Percentiles rank a stretch among this genome's conserved stretches.
Evolutionary conservation across 2,888 invertebrate genomes (phyloP).

Genomic region (Tinea semifulvella): DNA sequence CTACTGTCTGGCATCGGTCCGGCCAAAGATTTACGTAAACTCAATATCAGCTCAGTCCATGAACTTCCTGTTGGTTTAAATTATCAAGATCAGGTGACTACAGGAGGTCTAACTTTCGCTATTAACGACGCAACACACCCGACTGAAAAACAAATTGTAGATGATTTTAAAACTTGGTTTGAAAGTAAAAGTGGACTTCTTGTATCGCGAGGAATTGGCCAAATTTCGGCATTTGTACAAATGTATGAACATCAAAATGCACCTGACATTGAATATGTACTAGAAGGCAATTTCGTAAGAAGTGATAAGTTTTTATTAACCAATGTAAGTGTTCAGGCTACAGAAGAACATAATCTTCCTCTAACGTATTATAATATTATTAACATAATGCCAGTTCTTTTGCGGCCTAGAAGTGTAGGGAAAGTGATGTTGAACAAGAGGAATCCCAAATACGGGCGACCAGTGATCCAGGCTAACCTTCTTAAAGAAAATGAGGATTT

Average conservation of each 20-base stretch:
- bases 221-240: slow-evolving; percentile 55
- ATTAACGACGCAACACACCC: slow-evolving; percentile 41
- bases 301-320: slow-evolving; percentile 58
- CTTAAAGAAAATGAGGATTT: slow-evolving; percentile 55
- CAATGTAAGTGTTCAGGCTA: slow-evolving; percentile 46
- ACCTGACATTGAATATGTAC: slow-evolving; percentile 49
- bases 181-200: slow-evolving; percentile 46
- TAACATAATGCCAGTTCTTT: slow-evolving; percentile 45
- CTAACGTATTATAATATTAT: slow-evolving; percentile 54
- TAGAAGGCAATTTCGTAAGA: slow-evolving; percentile 54
- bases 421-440: slow-evolving; percentile 50
- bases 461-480: slow-evolving; percentile 53
- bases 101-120: slow-evolving; percentile 50
- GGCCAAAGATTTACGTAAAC: slow-evolving; percentile 38
- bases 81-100: slow-evolving; percentile 57
- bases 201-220: slow-evolving; percentile 54
- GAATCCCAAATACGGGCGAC: slow-evolving; percentile 57
- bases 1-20: slow-evolving; percentile 57
- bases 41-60: slow-evolving; percentile 39
- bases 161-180: slow-evolving; percentile 58
- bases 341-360: slow-evolving; percentile 51
- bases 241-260: slow-evolving; percentile 50
- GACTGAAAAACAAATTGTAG: slow-evolving; percentile 40
- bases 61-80: slow-evolving; percentile 51
- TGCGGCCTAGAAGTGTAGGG: slow-evolving; percentile 55